A percentile compares a stretch with the other conserved stretches of the same genome.
These are phyloP conservation scores for Drosophila busckii DNA, from an alignment of 1,140 invertebrate genomes.

Conservation along the genomic window DNA sequence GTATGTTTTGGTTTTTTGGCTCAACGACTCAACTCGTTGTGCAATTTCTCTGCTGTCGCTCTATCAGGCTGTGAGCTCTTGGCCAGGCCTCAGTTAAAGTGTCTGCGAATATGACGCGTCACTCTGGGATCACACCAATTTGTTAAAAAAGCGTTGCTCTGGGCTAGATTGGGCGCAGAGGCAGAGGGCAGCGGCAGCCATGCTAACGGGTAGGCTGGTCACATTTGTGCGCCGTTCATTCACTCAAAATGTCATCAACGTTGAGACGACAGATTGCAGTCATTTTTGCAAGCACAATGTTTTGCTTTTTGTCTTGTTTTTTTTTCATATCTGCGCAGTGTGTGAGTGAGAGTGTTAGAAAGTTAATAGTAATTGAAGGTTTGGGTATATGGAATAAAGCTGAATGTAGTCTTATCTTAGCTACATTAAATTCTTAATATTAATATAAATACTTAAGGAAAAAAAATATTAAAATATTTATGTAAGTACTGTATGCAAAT, in stretches of 20 bases:
- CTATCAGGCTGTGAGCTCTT: conserved; percentile 43
- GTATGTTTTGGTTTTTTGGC: conserved; percentile 77
- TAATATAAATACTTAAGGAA: too few species aligned
- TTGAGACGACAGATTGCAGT: conserved; percentile 75
- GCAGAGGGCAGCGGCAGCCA: background rate
- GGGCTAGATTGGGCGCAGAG: background rate
- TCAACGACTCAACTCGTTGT: conserved; percentile 73
- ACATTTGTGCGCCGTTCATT: conserved; percentile 61
- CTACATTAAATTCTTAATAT: too few species aligned
- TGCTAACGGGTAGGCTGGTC: conserved; percentile 47
- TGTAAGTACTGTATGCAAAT: too few species aligned
- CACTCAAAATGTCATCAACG: conserved; percentile 75
- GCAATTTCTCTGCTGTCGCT: conserved; percentile 73
- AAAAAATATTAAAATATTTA: too few species aligned
- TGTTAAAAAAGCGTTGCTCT: conserved; percentile 59
- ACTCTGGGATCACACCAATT: conserved; percentile 73
- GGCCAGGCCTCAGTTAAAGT: conserved; percentile 64
- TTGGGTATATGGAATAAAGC: conserved; percentile 43
- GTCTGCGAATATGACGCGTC: conserved; percentile 74
- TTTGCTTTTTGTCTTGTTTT: conserved; percentile 32
- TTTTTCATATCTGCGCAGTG: conserved; percentile 49
- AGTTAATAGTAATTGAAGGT: conserved; percentile 8
- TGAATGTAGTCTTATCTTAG: too few species aligned
- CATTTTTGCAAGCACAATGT: conserved; percentile 60
- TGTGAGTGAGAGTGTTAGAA: conserved; percentile 23